Percentiles rank a stretch among this genome's conserved stretches.
phyloP scores from a whole-genome alignment of 2,888 invertebrate species.

The Gasteruption jaculator region DNA sequence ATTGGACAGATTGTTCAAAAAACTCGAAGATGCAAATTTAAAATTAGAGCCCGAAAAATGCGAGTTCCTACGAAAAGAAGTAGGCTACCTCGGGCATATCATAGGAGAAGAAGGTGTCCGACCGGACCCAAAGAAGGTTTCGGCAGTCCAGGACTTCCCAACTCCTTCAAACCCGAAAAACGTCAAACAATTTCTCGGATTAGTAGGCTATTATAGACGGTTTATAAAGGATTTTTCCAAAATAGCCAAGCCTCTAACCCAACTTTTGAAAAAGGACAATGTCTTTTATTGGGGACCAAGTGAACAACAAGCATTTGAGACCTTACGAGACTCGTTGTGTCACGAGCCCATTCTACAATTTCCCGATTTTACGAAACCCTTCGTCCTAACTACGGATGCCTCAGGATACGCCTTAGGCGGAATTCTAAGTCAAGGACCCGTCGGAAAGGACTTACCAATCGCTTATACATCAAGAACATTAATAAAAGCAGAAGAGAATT shows the following conservation, averaged over 20 bases:
- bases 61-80: conserved; percentile 9
- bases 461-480: conserved; percentile 8
- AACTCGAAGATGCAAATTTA: conserved; percentile 3
- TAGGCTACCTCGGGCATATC: conserved; percentile 7
- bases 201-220: conserved; percentile 9
- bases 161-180: not conserved
- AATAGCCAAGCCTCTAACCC: conserved; percentile 6
- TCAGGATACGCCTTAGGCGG: conserved; percentile 7
- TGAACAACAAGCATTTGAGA: conserved; percentile 2
- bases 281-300: conserved; percentile 6
- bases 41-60: conserved; percentile 9
- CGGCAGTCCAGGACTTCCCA: conserved; percentile 1
- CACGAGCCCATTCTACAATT: conserved; percentile 5
- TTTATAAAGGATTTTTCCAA: conserved; percentile 9
- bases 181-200: not conserved
- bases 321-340: not conserved
- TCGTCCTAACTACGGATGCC: conserved; percentile 7
- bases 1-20: conserved; percentile 1
- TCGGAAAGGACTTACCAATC: conserved; percentile 4
- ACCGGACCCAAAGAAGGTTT: not conserved
- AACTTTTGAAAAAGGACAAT: conserved; percentile 7
- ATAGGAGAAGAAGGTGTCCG: conserved; percentile 1
- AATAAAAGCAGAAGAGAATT: conserved; percentile 3
- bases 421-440: conserved; percentile 5
- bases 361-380: conserved; percentile 7